phyloP scores from a whole-genome alignment of 2,797 vertebrate genomes.

The Yasuhikotakia modesta region DNA sequence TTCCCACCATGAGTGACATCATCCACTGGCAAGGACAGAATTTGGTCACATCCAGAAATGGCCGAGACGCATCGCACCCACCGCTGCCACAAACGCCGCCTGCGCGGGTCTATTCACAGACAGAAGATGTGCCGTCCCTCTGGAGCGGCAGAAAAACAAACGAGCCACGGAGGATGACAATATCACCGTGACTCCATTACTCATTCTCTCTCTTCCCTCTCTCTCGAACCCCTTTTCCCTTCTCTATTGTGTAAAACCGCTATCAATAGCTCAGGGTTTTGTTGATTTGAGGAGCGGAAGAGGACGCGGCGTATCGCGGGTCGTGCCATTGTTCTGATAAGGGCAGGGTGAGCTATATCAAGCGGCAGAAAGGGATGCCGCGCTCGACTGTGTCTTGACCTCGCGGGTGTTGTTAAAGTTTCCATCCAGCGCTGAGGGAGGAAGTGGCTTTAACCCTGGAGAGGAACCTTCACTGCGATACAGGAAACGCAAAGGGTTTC shows the following conservation, averaged over 20 bases:
- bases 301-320: conserved; percentile 51
- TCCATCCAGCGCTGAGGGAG: conserved; percentile 73
- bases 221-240: conserved; percentile 4
- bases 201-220: conserved; percentile 11
- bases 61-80: too few relatives aligned
- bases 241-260: conserved; percentile 16
- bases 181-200: not conserved
- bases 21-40: too few relatives aligned
- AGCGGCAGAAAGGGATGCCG: conserved; percentile 66
- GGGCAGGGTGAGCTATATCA: conserved; percentile 55
- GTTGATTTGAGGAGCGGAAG: conserved; percentile 52
- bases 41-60: too few relatives aligned
- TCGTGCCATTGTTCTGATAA: conserved; percentile 66
- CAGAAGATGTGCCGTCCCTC: not conserved
- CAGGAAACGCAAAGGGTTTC: conserved; percentile 84
- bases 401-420: conserved; percentile 68
- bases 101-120: not conserved
- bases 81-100: too few relatives aligned
- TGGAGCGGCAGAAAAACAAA: conserved; percentile 15
- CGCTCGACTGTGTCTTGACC: conserved; percentile 58
- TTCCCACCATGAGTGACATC: too few relatives aligned
- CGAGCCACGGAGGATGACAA: conserved; percentile 19
- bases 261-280: conserved; percentile 48
- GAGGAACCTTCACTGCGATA: conserved; percentile 88
- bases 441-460: conserved; percentile 84